Evolutionary conservation across 2,113 vertebrate genomes (phyloP), one percentile per base, ranked within the genome.

Genomic region (Corydoras maculifer): DNA sequence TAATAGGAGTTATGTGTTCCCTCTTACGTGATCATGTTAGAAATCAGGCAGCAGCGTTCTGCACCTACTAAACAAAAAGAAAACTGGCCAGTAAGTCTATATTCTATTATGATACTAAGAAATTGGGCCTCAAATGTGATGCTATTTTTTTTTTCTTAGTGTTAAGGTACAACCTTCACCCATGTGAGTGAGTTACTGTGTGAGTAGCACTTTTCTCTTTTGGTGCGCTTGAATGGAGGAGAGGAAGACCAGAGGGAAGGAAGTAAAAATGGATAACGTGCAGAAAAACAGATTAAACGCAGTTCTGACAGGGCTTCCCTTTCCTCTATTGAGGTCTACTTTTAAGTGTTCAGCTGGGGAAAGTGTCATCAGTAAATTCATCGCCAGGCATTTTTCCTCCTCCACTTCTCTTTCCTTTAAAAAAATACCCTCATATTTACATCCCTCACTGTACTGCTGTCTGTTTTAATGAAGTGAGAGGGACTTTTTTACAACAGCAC

Each of bases 251-350:
- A 64, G 68, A 67, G 72, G 77, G 72, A 81, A 82, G 81, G 82
- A 84, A 82, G 67, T 15, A 76, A 78, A 77, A 73, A 60, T 79
- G 68, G 77, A 76, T 82, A 79, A 81, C 62, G 64, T 63, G 79
- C 78, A 82, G 78, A 80, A 78, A 83, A 81, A 79, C 70, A 65
- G 81, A 85, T 64, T 48, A 72, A 76, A 75, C 49, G 58, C 31
- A 75, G 68, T 80, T 82, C 71, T 70, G 62, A 68, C 83, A 72
- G 31, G 70, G 76, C 75, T 85, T 87, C 82, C 83, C 66, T 85
- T 84, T 87, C 82, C 84, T 84, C 63, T 77, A 29, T 58, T 81
- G 80, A 81, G 70, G 81, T 70, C 74, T 6, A 58, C 75, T 79
- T 53, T 7, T 57, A 70, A 66, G 69, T 73, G 30, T 72, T 77